A percentile compares a stretch with the other conserved stretches of the same genome.
Conservation (phyloP, 30 jellyfish, hydroid and myxozoan species). For the Aurelia sp. region DNA sequence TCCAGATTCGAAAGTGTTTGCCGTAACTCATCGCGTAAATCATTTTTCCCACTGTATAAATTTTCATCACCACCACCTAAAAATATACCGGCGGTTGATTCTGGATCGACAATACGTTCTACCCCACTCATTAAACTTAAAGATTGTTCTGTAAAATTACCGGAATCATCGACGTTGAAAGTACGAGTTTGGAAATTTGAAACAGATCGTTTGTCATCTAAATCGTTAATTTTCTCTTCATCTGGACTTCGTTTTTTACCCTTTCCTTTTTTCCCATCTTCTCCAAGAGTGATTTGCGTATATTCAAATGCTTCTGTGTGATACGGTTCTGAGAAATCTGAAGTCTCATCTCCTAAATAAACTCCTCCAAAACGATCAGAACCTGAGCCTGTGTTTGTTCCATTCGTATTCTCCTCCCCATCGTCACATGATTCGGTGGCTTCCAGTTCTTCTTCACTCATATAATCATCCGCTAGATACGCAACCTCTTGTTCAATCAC, state of each 20-base stretch:
- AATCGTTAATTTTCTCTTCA: slow-evolving; percentile 46
- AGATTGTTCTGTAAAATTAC: slow-evolving; percentile 65
- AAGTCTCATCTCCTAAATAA: slow-evolving; percentile 77
- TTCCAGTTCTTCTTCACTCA: slow-evolving; percentile 74
- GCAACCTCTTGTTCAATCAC: slow-evolving; percentile 91
- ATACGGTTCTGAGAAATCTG: slow-evolving; percentile 50
- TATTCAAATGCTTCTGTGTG: slow-evolving; percentile 82
- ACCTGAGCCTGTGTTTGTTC: slow-evolving; percentile 36
- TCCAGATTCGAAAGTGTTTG: slow-evolving; percentile 62
- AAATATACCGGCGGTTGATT: slow-evolving; percentile 40
- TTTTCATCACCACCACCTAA: slow-evolving; percentile 53
- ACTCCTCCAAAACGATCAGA: slow-evolving; percentile 87
- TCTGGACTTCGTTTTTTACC: slow-evolving; percentile 55
- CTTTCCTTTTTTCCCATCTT: slow-evolving; percentile 56
- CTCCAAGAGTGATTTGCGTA: slow-evolving; percentile 77
- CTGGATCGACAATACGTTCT: slow-evolving; percentile 69
- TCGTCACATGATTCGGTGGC: slow-evolving; percentile 68
- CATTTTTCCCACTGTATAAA: slow-evolving; percentile 18
- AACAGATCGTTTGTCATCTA: slow-evolving; percentile 36
- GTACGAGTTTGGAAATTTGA: slow-evolving; percentile 59
- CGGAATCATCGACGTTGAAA: slow-evolving; percentile 72
- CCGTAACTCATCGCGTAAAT: slow-evolving; percentile 21
- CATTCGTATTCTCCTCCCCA: slow-evolving; percentile 61
- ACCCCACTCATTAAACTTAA: slow-evolving; percentile 67
- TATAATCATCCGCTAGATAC: slow-evolving; percentile 76